phyloP scores from a whole-genome alignment of 2,113 vertebrate species.

The Sinocyclocheilus grahami region DNA sequence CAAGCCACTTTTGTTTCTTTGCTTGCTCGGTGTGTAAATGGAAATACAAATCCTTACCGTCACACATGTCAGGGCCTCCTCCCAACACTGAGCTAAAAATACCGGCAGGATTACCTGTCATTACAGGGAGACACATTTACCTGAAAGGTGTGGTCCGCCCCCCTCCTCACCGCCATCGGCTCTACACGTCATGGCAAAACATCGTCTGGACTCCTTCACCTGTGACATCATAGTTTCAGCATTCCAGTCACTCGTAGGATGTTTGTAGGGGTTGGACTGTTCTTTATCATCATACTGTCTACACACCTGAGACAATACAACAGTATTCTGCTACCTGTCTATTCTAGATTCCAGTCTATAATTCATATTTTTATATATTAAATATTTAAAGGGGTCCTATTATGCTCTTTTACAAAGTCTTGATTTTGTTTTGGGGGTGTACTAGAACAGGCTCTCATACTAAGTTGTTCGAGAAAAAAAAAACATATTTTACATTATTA shows the following conservation, averaged over 20 bases:
- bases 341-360: neutral
- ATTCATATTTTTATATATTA: too few species aligned
- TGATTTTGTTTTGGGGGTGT: too few species aligned
- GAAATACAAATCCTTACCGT: conserved; percentile 39
- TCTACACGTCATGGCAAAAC: conserved; percentile 36
- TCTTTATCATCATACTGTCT: conserved; percentile 19
- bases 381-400: too few species aligned
- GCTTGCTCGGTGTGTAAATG: conserved; percentile 21
- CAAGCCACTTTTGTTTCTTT: conserved; percentile 29
- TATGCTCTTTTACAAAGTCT: too few species aligned
- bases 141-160: conserved; percentile 34
- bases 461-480: too few species aligned
- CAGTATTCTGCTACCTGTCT: neutral
- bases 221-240: conserved; percentile 38
- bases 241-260: conserved; percentile 49
- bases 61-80: conserved; percentile 20
- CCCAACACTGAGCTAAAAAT: conserved; percentile 42
- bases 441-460: too few species aligned
- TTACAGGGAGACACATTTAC: conserved; percentile 42
- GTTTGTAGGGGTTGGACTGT: conserved; percentile 38
- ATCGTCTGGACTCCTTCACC: conserved; percentile 15
- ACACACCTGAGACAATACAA: conserved; percentile 15
- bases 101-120: conserved; percentile 46
- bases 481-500: too few species aligned
- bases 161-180: conserved; percentile 7